Conservation (phyloP, 1,140 invertebrate species). For the Nautilus pompilius region DNA sequence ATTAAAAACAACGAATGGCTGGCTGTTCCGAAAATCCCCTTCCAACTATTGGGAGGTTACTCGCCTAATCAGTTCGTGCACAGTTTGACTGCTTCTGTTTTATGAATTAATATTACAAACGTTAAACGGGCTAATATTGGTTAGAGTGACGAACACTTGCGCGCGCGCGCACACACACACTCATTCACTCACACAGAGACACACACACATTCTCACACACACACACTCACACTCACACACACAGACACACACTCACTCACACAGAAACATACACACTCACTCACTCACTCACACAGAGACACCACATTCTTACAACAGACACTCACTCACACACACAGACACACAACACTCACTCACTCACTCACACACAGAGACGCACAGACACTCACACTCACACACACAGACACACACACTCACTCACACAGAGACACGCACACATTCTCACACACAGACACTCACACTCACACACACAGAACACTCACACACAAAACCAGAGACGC, state of each 20-base stretch:
- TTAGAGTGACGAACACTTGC: too few species aligned
- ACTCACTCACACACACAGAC: neutral
- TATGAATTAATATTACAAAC: too few species aligned
- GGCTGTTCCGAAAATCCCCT: too few species aligned
- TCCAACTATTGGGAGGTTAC: too few species aligned
- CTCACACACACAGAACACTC: neutral
- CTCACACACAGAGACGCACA: neutral
- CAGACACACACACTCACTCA: too few species aligned
- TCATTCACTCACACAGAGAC: neutral
- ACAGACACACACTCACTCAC: neutral
- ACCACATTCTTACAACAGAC: neutral
- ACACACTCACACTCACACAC: neutral
- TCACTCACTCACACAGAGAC: neutral
- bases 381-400: too few species aligned
- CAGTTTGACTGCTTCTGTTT: too few species aligned
- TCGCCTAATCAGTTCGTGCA: too few species aligned
- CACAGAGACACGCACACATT: neutral
- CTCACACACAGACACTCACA: neutral
- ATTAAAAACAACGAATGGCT: too few species aligned
- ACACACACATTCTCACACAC: neutral
- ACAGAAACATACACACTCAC: constrained; percentile 3
- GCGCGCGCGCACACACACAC: constrained; percentile 2
- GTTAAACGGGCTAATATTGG: too few species aligned
- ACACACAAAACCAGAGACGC: neutral
- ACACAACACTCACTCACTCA: too few species aligned